Evolutionary conservation across 1,140 invertebrate genomes (phyloP).

Genomic region (Drosophila fuyamai): DNA sequence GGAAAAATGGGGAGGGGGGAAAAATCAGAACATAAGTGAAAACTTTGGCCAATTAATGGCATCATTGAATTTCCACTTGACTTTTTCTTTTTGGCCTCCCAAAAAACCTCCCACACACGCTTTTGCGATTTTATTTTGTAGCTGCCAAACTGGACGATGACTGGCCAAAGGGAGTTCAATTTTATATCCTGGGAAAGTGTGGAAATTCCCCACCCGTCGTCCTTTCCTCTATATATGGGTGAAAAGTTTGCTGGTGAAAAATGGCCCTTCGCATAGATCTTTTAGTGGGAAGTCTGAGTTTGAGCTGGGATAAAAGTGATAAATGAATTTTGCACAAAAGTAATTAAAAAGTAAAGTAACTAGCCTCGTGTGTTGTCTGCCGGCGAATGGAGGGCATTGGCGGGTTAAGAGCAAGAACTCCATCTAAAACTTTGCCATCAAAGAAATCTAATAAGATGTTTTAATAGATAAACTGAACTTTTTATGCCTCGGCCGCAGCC

Average conservation of each 20-base stretch:
- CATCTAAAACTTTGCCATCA: slow-evolving; percentile 68
- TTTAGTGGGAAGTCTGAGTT: slow-evolving; percentile 51
- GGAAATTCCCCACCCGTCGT: background rate
- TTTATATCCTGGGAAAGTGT: slow-evolving; percentile 61
- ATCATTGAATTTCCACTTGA: slow-evolving; percentile 84
- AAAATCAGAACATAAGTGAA: slow-evolving; percentile 83
- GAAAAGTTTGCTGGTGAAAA: slow-evolving; percentile 79
- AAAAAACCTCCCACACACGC: slow-evolving; percentile 9
- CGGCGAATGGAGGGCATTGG: background rate
- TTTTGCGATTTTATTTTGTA: slow-evolving; percentile 44
- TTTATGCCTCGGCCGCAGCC: slow-evolving; percentile 17
- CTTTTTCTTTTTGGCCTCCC: slow-evolving; percentile 57
- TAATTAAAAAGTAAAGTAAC: slow-evolving; percentile 84
- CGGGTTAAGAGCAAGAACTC: slow-evolving; percentile 18
- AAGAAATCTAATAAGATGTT: slow-evolving; percentile 82
- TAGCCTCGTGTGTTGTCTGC: slow-evolving; percentile 72
- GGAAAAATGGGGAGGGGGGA: slow-evolving; percentile 10
- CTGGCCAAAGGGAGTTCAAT: slow-evolving; percentile 80
- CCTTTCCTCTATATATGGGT: slow-evolving; percentile 20
- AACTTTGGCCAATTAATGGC: slow-evolving; percentile 84
- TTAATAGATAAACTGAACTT: slow-evolving; percentile 70
- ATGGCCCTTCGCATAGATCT: slow-evolving; percentile 77
- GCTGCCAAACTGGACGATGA: slow-evolving; percentile 80
- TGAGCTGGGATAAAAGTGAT: slow-evolving; percentile 82
- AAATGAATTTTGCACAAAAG: slow-evolving; percentile 84